Percentiles rank a stretch among this genome's conserved stretches.
Conservation (phyloP, 2,113 vertebrate species). For the Odobenus rosmarus region DNA sequence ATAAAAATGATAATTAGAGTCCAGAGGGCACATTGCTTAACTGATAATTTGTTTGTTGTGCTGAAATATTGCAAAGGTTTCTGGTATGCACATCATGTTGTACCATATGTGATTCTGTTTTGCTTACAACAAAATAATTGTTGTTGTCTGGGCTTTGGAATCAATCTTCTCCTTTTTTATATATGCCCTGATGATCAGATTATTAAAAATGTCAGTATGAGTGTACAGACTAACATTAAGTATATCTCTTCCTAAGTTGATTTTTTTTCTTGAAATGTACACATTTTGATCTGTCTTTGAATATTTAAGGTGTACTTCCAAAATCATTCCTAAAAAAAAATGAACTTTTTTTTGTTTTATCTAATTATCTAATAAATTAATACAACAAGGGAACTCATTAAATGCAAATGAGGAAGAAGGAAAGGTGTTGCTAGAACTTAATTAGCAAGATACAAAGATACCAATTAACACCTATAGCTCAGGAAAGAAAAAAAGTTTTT, state of each 20-base stretch:
- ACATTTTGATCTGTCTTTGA: conserved; percentile 47
- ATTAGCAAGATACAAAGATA: conserved; percentile 90
- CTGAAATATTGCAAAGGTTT: conserved; percentile 64
- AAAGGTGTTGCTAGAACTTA: conserved; percentile 90
- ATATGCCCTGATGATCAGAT: conserved; percentile 3
- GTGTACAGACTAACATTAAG: background rate
- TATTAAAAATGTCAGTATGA: conserved; percentile 38
- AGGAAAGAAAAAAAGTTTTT: conserved; percentile 81
- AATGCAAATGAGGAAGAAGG: conserved; percentile 85
- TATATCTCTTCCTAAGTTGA: background rate
- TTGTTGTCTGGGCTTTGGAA: conserved; percentile 5
- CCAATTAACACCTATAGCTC: conserved; percentile 92
- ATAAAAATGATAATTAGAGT: conserved; percentile 62
- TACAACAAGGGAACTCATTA: conserved; percentile 88
- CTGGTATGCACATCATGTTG: background rate
- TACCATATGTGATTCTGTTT: conserved; percentile 65
- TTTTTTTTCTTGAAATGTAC: conserved; percentile 20
- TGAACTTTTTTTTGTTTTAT: conserved; percentile 83
- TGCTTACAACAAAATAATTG: conserved; percentile 45
- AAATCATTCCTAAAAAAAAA: conserved; percentile 69
- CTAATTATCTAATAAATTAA: conserved; percentile 88
- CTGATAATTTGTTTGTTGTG: conserved; percentile 51
- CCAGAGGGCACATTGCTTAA: conserved; percentile 57
- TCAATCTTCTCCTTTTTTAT: background rate
- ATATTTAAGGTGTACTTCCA: conserved; percentile 67